A percentile compares a stretch with the other conserved stretches of the same genome.
These are phyloP conservation scores for Orientallactaga bullata DNA, from an alignment of 2,113 vertebrate species.

Conservation along the genomic window DNA sequence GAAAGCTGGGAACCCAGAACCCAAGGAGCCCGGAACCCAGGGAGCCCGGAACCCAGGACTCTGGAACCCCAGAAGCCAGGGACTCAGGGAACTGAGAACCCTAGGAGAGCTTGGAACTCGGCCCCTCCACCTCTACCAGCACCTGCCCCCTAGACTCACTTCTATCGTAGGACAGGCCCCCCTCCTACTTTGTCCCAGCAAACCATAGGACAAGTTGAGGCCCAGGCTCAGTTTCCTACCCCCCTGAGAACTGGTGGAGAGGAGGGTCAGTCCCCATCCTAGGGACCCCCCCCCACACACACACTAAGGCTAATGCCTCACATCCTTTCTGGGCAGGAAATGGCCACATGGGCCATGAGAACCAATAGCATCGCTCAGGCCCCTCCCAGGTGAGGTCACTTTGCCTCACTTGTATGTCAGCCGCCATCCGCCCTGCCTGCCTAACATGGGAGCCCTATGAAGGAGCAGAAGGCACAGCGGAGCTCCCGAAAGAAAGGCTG, in stretches of 20 bases:
- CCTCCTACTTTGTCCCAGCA: too few relatives aligned
- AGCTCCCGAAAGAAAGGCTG: background rate
- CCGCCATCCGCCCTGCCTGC: background rate
- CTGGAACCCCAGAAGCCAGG: too few relatives aligned
- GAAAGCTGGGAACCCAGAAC: too few relatives aligned
- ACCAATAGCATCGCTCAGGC: background rate
- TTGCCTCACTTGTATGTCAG: slow-evolving; percentile 31
- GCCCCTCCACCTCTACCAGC: background rate
- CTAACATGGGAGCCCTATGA: background rate
- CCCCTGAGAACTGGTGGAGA: too few relatives aligned
- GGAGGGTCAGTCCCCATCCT: background rate
- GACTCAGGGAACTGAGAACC: background rate
- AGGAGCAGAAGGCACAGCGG: background rate
- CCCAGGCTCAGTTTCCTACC: too few relatives aligned
- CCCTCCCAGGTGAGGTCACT: slow-evolving; percentile 30
- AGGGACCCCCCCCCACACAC: background rate
- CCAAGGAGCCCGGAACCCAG: too few relatives aligned
- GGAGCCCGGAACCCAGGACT: too few relatives aligned
- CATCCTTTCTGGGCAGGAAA: slow-evolving; percentile 20
- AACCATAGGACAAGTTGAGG: background rate
- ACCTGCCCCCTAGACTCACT: background rate
- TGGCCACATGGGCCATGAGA: background rate
- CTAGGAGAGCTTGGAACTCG: background rate
- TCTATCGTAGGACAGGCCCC: too few relatives aligned
- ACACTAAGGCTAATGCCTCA: fast-evolving